A percentile compares a stretch with the other conserved stretches of the same genome.
These are phyloP conservation scores for Sturmia bella DNA, from an alignment of 2,888 invertebrate genomes.

Conservation along the genomic window DNA sequence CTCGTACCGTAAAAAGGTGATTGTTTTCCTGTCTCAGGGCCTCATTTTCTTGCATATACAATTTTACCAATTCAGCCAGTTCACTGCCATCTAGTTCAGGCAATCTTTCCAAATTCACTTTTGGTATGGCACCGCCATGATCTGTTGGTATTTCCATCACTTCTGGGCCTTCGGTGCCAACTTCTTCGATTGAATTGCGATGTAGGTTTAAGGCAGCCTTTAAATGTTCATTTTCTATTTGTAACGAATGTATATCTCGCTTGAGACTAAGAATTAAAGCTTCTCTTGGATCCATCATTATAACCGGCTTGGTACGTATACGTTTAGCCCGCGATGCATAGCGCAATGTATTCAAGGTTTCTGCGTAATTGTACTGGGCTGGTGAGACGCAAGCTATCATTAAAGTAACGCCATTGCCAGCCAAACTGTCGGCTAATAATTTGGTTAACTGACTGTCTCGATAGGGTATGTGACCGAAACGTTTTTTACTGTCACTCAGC, in stretches of 20 bases:
- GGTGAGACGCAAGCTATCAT: conserved; percentile 99
- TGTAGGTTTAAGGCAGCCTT: conserved; percentile 88
- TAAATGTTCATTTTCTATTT: conserved; percentile 94
- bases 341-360: conserved; percentile 94
- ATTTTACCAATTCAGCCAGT: conserved; percentile 90
- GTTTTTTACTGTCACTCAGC: conserved; percentile 90
- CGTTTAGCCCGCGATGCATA: conserved; percentile 96
- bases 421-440: conserved; percentile 94
- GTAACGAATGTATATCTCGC: conserved; percentile 91
- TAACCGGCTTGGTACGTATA: conserved; percentile 95
- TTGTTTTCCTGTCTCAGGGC: conserved; percentile 91
- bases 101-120: conserved; percentile 88
- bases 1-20: conserved; percentile 90
- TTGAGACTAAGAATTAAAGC: conserved; percentile 94
- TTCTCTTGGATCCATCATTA: conserved; percentile 97
- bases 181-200: conserved; percentile 82
- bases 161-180: conserved; percentile 51
- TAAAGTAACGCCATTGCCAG: conserved; percentile 95
- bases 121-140: conserved; percentile 81
- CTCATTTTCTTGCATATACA: conserved; percentile 92
- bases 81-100: conserved; percentile 90
- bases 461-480: conserved; percentile 94
- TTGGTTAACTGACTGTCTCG: conserved; percentile 97
- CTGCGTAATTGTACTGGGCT: conserved; percentile 91
- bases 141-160: conserved; percentile 60